Percentiles rank a stretch among this genome's conserved stretches.
These are phyloP conservation scores for Brachyistius frenatus DNA, from an alignment of 2,113 vertebrate species.

Conservation along the genomic window DNA sequence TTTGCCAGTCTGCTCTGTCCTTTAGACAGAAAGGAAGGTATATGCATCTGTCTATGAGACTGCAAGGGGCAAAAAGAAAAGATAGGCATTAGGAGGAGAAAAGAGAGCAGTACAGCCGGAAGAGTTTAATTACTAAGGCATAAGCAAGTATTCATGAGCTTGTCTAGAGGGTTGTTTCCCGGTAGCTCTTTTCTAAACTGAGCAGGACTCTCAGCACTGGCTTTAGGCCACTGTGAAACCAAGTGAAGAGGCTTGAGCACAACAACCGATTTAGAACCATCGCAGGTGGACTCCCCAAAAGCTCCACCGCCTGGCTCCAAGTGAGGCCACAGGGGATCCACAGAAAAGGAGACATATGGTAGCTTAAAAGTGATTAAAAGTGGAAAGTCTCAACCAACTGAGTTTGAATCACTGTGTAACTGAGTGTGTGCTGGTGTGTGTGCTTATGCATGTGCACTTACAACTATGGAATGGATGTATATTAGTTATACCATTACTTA, in stretches of 20 bases:
- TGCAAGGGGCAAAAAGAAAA: slow-evolving; percentile 5
- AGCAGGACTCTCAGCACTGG: slow-evolving; percentile 52
- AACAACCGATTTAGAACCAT: slow-evolving; percentile 42
- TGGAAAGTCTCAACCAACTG: slow-evolving; percentile 51
- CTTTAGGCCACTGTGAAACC: slow-evolving; percentile 50
- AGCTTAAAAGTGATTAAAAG: slow-evolving; percentile 72
- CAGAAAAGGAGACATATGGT: slow-evolving; percentile 68
- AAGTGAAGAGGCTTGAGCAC: slow-evolving; percentile 29
- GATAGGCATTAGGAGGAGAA: slow-evolving; percentile 13
- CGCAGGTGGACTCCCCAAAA: slow-evolving; percentile 66
- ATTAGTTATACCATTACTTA: slow-evolving; percentile 17
- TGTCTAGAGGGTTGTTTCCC: slow-evolving; percentile 5
- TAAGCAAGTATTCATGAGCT: slow-evolving; percentile 68
- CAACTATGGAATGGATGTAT: not conserved
- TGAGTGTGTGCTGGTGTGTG: not conserved
- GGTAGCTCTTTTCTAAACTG: slow-evolving; percentile 38
- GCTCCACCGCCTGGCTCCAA: slow-evolving; percentile 55
- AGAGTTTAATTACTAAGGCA: slow-evolving; percentile 74
- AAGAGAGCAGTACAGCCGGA: slow-evolving; percentile 25
- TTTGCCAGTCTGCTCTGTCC: slow-evolving; percentile 45
- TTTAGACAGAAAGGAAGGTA: slow-evolving; percentile 14
- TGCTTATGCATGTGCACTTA: not conserved
- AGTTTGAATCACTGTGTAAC: not conserved
- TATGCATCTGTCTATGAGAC: slow-evolving; percentile 6
- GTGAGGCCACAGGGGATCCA: slow-evolving; percentile 54